Percentiles rank a stretch among this genome's conserved stretches.
Conservation (phyloP, 2,797 vertebrate species). For the Synaphobranchus kaupii region DNA sequence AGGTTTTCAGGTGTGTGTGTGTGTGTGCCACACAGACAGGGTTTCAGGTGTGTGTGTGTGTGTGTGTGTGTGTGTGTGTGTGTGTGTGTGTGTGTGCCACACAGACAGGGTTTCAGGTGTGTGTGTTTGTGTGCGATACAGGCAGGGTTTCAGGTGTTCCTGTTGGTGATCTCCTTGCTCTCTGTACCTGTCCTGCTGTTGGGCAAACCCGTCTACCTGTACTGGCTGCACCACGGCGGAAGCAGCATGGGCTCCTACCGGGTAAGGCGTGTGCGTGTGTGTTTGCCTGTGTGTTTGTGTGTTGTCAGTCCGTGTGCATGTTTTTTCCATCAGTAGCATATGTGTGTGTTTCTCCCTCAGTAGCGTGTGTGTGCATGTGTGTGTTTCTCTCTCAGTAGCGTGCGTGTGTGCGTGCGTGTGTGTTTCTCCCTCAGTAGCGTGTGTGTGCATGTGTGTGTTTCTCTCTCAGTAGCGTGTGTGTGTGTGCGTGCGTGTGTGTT, state of each 20-base stretch:
- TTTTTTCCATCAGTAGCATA: too few relatives aligned
- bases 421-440: too few relatives aligned
- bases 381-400: not conserved
- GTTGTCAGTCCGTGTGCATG: not conserved
- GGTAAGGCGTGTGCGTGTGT: slow-evolving; percentile 67
- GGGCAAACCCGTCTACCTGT: slow-evolving; percentile 91
- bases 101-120: too few relatives aligned
- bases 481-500: too few relatives aligned
- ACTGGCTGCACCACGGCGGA: slow-evolving; percentile 85
- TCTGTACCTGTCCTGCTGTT: slow-evolving; percentile 89
- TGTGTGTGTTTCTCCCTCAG: not conserved
- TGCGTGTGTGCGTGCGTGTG: not conserved
- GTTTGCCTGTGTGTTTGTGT: not conserved
- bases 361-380: not conserved
- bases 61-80: too few relatives aligned
- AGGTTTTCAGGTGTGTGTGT: too few relatives aligned
- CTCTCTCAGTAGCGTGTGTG: too few relatives aligned
- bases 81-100: too few relatives aligned
- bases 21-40: too few relatives aligned
- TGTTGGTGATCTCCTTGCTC: slow-evolving; percentile 80
- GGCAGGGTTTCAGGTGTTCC: slow-evolving; percentile 81
- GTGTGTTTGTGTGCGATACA: slow-evolving; percentile 52
- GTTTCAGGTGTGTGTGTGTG: too few relatives aligned
- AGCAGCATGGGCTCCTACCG: slow-evolving; percentile 78
- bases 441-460: not conserved